Conservation (phyloP, 23 tunicate species). For the Trididemnum miniatum region DNA sequence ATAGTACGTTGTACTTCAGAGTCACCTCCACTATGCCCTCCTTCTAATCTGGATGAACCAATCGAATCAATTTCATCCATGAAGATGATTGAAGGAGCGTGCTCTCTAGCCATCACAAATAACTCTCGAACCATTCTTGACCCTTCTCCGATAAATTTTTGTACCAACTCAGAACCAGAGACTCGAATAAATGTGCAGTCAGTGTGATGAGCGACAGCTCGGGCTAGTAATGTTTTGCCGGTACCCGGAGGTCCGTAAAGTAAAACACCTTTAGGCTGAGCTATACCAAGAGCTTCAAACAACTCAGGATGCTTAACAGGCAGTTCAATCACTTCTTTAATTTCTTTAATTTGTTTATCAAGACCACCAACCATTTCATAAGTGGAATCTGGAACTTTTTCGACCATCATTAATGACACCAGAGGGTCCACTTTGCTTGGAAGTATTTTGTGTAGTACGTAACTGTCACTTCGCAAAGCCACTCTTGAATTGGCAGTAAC, state of each 20-base stretch:
- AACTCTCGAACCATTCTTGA: conserved; percentile 97
- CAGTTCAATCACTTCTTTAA: conserved; percentile 97
- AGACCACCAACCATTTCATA: conserved; percentile 99
- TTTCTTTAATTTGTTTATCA: conserved; percentile 97
- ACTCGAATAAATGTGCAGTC: conserved; percentile 97
- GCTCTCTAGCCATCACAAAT: conserved; percentile 98
- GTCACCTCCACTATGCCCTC: conserved; percentile 95
- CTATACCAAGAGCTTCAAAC: conserved; percentile 97
- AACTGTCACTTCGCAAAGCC: conserved; percentile 88
- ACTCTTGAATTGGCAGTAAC: conserved; percentile 90
- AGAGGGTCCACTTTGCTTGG: conserved; percentile 98
- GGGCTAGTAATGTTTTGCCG: conserved; percentile 83
- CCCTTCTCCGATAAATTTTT: conserved; percentile 97
- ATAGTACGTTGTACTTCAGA: conserved; percentile 97
- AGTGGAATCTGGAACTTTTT: conserved; percentile 98
- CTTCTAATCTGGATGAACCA: conserved; percentile 91
- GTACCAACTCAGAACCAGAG: conserved; percentile 96
- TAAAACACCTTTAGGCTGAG: conserved; percentile 97
- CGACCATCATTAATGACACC: conserved; percentile 98
- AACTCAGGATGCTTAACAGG: conserved; percentile 98
- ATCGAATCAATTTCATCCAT: conserved; percentile 99
- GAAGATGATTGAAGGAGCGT: conserved; percentile 93
- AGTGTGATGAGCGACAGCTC: conserved; percentile 99
- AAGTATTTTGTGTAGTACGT: conserved; percentile 87
- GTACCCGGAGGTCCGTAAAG: conserved; percentile 98